Evolutionary conservation across 2,113 vertebrate species (phyloP).

Genomic region (Mirounga angustirostris): DNA sequence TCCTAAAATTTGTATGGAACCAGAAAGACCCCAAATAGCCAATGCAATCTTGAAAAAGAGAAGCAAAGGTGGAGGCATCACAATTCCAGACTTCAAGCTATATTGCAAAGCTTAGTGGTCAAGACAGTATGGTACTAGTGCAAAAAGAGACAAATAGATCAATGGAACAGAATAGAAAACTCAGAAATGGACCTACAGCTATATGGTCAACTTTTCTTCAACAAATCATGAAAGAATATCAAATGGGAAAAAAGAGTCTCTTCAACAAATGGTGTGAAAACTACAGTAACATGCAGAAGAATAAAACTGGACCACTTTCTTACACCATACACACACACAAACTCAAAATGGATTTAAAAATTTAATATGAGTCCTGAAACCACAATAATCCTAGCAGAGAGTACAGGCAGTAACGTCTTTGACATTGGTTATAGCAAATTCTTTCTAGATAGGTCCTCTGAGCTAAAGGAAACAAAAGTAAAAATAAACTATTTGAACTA

Average conservation of each 20-base stretch:
- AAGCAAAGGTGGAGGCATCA: not conserved
- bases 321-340: not conserved
- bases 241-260: not conserved
- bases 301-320: not conserved
- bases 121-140: not conserved
- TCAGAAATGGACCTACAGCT: not conserved
- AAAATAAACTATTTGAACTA: not conserved
- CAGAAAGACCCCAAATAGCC: not conserved
- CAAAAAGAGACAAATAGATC: not conserved
- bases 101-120: not conserved
- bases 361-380: not conserved
- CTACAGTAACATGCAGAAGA: not conserved
- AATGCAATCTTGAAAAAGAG: not conserved
- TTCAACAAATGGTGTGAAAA: not conserved
- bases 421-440: not conserved
- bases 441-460: not conserved
- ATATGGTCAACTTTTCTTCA: not conserved
- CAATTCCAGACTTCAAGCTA: not conserved
- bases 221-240: not conserved
- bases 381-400: not conserved
- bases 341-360: not conserved
- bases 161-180: not conserved
- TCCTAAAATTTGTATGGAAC: not conserved
- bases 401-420: not conserved
- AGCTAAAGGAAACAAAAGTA: not conserved